Conservation (phyloP, 2,888 invertebrate species). For the Reticulitermes lucifugus region DNA sequence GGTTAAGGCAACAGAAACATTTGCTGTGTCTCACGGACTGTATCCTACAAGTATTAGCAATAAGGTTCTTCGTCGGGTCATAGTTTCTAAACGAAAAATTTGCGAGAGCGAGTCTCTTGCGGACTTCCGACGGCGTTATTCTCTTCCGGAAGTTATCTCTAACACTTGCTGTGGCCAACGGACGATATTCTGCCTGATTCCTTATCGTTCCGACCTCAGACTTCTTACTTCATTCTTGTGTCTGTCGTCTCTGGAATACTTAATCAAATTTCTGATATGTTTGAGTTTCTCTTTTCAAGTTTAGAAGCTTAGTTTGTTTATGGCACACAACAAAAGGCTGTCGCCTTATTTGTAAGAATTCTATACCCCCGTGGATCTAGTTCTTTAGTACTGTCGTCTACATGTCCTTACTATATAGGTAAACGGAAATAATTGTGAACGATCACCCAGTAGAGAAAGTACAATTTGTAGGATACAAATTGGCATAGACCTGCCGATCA, state of each 20-base stretch:
- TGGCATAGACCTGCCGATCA: too few species aligned
- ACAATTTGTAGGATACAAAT: too few species aligned
- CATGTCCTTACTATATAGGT: too few species aligned
- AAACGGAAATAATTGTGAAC: too few species aligned
- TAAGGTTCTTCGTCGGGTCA: background rate
- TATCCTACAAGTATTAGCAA: background rate
- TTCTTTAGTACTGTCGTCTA: too few species aligned
- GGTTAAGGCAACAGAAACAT: constrained; percentile 3
- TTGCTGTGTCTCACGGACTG: background rate
- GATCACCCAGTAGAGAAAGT: too few species aligned
- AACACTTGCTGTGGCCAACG: background rate
- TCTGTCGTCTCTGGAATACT: background rate
- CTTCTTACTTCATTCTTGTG: too few species aligned
- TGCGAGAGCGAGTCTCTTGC: background rate
- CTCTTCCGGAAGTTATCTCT: background rate
- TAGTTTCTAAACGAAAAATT: background rate
- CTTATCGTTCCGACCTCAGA: too few species aligned
- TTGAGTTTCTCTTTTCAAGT: background rate
- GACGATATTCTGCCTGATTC: background rate
- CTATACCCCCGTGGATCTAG: too few species aligned
- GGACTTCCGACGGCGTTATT: background rate
- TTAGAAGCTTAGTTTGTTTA: background rate
- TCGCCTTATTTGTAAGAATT: background rate
- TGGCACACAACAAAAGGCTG: background rate
- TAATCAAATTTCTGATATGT: background rate